Evolutionary conservation across 2,888 invertebrate genomes (phyloP).

Genomic region (Drosophila conformis): DNA sequence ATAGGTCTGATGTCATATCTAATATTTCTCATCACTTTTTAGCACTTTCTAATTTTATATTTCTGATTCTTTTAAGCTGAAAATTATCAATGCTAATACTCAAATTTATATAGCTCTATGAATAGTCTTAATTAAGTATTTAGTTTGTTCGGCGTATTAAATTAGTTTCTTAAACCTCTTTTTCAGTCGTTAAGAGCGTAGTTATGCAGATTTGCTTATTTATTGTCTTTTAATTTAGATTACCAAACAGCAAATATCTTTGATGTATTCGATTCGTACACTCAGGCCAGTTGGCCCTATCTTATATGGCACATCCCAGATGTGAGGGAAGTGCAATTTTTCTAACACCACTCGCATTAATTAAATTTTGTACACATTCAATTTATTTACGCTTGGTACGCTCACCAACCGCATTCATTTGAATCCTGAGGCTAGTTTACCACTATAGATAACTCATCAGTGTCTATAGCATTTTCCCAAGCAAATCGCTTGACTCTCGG

Average conservation of each 20-base stretch:
- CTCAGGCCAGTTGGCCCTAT: neutral
- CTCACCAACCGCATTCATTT: constrained; percentile 40
- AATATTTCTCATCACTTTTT: neutral
- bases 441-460: constrained; percentile 42
- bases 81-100: neutral
- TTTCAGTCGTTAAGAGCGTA: neutral
- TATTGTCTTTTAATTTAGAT: neutral
- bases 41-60: neutral
- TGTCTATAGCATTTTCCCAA: constrained; percentile 34
- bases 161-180: neutral
- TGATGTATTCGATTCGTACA: neutral
- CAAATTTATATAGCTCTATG: neutral
- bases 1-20: neutral
- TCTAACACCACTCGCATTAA: neutral
- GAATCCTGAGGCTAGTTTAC: constrained; percentile 43
- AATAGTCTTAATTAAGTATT: neutral
- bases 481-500: constrained; percentile 44
- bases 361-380: constrained; percentile 12
- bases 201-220: neutral
- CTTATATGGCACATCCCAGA: neutral
- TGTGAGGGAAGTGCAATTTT: constrained; percentile 2
- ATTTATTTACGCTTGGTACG: constrained; percentile 6
- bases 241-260: neutral
- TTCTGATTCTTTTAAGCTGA: neutral
- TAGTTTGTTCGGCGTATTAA: neutral